These are phyloP conservation scores for Drosophila emarginata DNA, from an alignment of 2,888 invertebrate species.

Conservation along the genomic window DNA sequence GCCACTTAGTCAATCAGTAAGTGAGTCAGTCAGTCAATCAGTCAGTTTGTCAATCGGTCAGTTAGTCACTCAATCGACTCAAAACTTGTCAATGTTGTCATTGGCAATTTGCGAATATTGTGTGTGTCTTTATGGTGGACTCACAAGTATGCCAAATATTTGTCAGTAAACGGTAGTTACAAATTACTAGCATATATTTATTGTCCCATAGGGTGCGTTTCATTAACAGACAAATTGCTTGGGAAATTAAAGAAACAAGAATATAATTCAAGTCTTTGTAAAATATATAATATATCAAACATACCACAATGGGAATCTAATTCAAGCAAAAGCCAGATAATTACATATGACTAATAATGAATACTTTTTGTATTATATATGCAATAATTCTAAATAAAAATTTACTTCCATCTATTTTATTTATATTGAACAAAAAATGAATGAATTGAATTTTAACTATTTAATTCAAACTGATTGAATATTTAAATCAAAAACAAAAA, in stretches of 20 bases:
- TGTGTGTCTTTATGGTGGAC: conserved; percentile 21
- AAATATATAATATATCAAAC: neutral
- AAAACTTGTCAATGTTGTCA: conserved; percentile 57
- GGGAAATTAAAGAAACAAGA: conserved; percentile 13
- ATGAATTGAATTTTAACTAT: too few species aligned
- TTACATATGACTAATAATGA: too few species aligned
- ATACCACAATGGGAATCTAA: conserved; percentile 12
- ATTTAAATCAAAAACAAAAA: too few species aligned
- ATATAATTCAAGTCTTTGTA: neutral
- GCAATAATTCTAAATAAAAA: too few species aligned
- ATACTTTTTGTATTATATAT: too few species aligned
- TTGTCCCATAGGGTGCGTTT: conserved; percentile 41
- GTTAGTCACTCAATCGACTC: conserved; percentile 19
- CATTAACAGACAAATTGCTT: conserved; percentile 53
- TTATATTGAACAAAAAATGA: too few species aligned
- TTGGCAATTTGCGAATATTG: conserved; percentile 50
- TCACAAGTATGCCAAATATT: conserved; percentile 74
- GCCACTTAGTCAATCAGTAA: conserved; percentile 29
- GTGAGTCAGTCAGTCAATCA: conserved; percentile 32
- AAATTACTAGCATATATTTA: conserved; percentile 43
- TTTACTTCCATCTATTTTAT: too few species aligned
- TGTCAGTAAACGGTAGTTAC: conserved; percentile 51
- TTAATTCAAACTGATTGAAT: too few species aligned
- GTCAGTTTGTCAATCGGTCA: conserved; percentile 25
- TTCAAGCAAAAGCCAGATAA: neutral